Conservation (phyloP, 2,113 vertebrate genomes). For the Thinocorus orbignyianus region DNA sequence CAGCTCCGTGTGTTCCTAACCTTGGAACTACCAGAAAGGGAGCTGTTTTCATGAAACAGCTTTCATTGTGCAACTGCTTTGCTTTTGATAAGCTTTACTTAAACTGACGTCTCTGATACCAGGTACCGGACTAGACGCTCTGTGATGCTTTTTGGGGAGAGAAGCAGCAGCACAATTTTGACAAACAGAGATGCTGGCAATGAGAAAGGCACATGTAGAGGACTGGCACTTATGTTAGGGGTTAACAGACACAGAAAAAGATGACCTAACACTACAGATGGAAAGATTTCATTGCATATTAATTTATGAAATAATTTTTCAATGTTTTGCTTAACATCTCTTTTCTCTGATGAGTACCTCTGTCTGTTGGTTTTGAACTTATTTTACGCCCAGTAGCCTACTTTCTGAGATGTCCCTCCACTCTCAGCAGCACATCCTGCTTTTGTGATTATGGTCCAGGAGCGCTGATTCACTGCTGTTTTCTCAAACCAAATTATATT, state of each 20-base stretch:
- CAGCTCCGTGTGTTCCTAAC: not conserved
- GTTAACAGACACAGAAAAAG: not conserved
- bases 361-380: not conserved
- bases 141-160: not conserved
- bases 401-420: not conserved
- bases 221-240: not conserved
- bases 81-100: not conserved
- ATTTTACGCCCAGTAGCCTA: not conserved
- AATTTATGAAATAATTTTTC: not conserved
- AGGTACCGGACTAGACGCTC: not conserved
- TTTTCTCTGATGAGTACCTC: not conserved
- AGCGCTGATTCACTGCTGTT: slow-evolving; percentile 49
- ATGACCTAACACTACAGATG: not conserved
- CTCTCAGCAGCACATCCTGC: not conserved
- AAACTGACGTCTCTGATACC: not conserved
- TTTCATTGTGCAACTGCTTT: not conserved
- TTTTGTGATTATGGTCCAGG: not conserved
- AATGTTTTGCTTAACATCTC: not conserved
- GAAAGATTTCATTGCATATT: not conserved
- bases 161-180: not conserved
- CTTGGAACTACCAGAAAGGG: not conserved
- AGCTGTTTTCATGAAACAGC: not conserved
- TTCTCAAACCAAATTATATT: slow-evolving; percentile 29
- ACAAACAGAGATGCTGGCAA: not conserved
- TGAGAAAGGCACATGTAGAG: not conserved